These are phyloP conservation scores for Itoplectis maculator DNA, from an alignment of 2,888 invertebrate genomes.

Conservation along the genomic window DNA sequence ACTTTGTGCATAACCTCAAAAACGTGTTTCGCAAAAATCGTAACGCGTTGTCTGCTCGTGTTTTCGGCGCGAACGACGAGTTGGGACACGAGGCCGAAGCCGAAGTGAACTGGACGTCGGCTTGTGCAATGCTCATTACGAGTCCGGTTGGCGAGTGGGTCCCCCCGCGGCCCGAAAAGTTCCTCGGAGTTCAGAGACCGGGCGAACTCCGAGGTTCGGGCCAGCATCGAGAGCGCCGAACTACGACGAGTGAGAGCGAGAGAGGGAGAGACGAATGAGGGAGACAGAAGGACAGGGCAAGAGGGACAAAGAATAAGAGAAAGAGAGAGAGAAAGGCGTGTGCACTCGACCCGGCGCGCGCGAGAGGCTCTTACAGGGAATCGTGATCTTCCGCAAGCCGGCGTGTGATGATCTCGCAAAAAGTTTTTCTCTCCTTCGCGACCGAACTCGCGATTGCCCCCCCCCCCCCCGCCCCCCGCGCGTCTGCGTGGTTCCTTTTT, in stretches of 20 bases:
- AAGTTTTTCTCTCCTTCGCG: constrained; percentile 48
- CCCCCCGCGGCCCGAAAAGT: constrained; percentile 50
- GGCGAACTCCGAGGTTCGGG: constrained; percentile 53
- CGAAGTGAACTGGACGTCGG: constrained; percentile 1
- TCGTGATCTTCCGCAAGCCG: constrained; percentile 69
- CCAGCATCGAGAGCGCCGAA: background rate
- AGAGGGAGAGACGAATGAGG: constrained; percentile 27
- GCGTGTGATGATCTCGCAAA: constrained; percentile 57
- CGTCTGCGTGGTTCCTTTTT: constrained; percentile 65
- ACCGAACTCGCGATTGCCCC: constrained; percentile 46
- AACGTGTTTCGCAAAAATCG: too few relatives aligned
- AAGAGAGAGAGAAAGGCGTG: constrained; percentile 29
- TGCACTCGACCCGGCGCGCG: constrained; percentile 31
- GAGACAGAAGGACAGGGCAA: too few relatives aligned
- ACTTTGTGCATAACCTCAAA: too few relatives aligned
- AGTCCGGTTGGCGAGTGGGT: constrained; percentile 49
- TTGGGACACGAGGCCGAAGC: background rate
- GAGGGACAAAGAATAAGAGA: too few relatives aligned
- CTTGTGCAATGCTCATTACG: constrained; percentile 53
- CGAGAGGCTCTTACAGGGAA: constrained; percentile 63
- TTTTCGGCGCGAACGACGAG: too few relatives aligned
- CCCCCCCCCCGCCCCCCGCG: too few relatives aligned
- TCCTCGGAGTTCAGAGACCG: constrained; percentile 64
- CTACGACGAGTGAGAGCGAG: too few relatives aligned
- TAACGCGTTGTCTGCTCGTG: too few relatives aligned